Evolutionary conservation across 2,797 vertebrate genomes (phyloP).

Genomic region (Hippopotamyrus pictus): DNA sequence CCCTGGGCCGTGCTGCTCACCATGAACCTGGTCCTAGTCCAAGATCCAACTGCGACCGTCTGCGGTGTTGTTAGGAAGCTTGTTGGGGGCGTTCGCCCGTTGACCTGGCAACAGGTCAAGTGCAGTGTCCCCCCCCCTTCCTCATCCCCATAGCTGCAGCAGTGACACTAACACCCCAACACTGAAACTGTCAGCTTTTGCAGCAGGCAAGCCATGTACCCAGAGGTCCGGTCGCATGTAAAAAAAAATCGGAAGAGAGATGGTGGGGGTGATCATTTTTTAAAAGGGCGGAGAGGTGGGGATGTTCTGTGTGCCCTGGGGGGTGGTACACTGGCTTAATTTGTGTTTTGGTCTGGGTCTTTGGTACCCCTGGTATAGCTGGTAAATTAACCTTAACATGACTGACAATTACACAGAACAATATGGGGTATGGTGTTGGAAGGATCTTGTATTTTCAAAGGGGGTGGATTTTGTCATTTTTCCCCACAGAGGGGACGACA

Average conservation of each 20-base stretch:
- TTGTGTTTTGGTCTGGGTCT: not conserved
- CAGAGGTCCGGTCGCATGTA: not conserved
- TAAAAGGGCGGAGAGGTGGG: not conserved
- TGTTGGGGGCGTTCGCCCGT: not conserved
- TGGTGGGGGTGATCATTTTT: not conserved
- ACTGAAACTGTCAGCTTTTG: not conserved
- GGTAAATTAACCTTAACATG: not conserved
- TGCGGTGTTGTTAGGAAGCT: not conserved
- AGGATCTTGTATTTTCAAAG: not conserved
- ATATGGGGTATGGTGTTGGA: not conserved
- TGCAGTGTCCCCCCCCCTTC: not conserved
- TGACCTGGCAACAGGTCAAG: slow-evolving; percentile 1
- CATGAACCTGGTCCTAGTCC: not conserved
- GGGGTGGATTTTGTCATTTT: not conserved
- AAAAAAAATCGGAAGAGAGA: not conserved
- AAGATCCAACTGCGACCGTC: not conserved
- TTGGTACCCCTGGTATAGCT: not conserved
- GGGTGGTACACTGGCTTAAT: not conserved
- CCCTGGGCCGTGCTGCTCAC: not conserved
- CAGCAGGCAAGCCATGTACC: not conserved
- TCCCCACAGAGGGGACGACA: not conserved
- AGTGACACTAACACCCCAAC: not conserved
- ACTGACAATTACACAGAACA: not conserved
- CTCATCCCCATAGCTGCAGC: not conserved
- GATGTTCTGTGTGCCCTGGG: too few species aligned